Conservation (phyloP, 2,113 vertebrate genomes). For the Ailuropoda melanoleuca region DNA sequence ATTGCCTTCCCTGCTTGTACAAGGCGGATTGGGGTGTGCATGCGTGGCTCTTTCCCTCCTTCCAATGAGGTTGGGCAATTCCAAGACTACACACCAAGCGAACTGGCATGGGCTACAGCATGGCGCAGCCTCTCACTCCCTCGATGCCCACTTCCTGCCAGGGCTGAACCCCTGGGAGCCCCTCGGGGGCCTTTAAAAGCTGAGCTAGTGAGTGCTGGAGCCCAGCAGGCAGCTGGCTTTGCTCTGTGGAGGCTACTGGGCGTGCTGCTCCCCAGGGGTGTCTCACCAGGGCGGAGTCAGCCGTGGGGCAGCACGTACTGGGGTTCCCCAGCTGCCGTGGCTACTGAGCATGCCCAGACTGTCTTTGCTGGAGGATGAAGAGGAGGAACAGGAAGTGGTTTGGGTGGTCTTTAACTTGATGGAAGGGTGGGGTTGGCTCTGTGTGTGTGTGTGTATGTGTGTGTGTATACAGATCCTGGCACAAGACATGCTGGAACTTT, state of each 20-base stretch:
- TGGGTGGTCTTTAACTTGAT: neutral
- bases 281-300: neutral
- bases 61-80: neutral
- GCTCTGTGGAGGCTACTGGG: neutral
- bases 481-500: neutral
- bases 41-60: neutral
- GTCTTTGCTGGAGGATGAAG: accelerated
- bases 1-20: neutral
- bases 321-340: neutral
- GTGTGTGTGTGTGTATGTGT: neutral
- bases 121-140: neutral
- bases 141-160: neutral
- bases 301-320: neutral
- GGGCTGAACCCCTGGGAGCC: neutral
- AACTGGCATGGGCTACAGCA: neutral
- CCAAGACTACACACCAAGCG: neutral
- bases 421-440: neutral
- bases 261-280: neutral
- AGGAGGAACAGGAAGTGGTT: neutral
- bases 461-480: neutral
- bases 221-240: neutral
- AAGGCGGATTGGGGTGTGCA: neutral
- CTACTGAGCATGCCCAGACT: neutral
- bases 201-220: neutral
- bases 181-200: constrained; percentile 12